phyloP scores from a whole-genome alignment of 2,113 vertebrate species.

The Apaloderma vittatum region DNA sequence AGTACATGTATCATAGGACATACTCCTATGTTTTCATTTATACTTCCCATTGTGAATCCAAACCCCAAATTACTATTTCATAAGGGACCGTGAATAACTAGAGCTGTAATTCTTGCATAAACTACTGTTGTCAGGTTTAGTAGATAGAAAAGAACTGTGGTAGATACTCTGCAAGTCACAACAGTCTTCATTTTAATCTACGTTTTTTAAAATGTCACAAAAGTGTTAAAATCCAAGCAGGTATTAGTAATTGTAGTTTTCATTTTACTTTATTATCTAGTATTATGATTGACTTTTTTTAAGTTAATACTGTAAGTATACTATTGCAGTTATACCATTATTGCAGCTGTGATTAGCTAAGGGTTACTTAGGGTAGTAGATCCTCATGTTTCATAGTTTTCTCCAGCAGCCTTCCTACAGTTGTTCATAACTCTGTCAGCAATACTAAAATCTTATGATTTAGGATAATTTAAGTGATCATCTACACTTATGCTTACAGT shows the following conservation, averaged over 20 bases:
- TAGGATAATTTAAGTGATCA: background rate
- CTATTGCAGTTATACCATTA: background rate
- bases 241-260: background rate
- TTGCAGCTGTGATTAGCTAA: background rate
- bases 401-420: background rate
- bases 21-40: background rate
- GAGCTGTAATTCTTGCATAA: background rate
- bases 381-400: background rate
- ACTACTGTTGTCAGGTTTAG: background rate
- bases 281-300: background rate
- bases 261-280: background rate
- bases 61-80: background rate
- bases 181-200: background rate
- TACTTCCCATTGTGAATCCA: background rate
- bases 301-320: background rate
- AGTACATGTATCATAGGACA: background rate
- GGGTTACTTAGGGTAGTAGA: fast-evolving
- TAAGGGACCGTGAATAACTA: background rate
- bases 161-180: background rate
- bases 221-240: background rate
- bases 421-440: background rate
- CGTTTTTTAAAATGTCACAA: background rate
- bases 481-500: background rate
- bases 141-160: background rate
- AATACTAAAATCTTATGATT: background rate